Percentiles rank a stretch among this genome's conserved stretches.
These are phyloP conservation scores for Ichneumon xanthorius DNA, from an alignment of 2,888 invertebrate genomes.

Conservation along the genomic window DNA sequence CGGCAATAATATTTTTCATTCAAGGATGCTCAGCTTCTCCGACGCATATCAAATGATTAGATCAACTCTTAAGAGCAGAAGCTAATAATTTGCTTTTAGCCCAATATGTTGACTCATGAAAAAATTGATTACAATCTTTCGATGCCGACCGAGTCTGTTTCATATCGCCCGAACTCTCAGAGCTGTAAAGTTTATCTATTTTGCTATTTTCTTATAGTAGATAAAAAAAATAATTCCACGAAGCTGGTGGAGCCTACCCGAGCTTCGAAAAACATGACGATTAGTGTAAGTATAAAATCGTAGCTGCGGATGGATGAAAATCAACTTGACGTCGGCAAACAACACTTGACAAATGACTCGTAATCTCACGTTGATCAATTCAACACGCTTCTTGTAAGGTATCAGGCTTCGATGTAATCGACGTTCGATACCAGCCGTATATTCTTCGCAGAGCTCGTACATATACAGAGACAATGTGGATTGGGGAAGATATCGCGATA, in stretches of 20 bases:
- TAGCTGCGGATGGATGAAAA: conserved; percentile 3
- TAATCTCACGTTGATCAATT: background rate
- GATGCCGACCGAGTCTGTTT: background rate
- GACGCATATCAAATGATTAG: background rate
- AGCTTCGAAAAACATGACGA: conserved; percentile 6
- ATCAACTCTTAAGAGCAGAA: background rate
- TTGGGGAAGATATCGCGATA: conserved; percentile 14
- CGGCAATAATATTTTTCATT: too few species aligned
- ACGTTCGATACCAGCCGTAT: background rate
- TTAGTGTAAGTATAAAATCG: background rate
- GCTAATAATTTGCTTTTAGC: background rate
- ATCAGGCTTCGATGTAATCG: background rate
- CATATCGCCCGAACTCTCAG: background rate
- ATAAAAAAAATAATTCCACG: background rate
- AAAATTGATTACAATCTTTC: background rate
- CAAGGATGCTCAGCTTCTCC: background rate
- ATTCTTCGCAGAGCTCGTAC: conserved; percentile 1
- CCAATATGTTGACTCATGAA: background rate
- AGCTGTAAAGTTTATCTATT: background rate
- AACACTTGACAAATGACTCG: background rate
- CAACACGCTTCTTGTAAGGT: background rate
- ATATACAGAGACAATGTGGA: background rate
- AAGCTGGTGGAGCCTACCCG: background rate
- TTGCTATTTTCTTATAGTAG: background rate
- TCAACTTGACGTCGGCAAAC: background rate